A percentile compares a stretch with the other conserved stretches of the same genome.
These are phyloP conservation scores for Albula glossodonta DNA, from an alignment of 2,113 vertebrate genomes.

Conservation along the genomic window DNA sequence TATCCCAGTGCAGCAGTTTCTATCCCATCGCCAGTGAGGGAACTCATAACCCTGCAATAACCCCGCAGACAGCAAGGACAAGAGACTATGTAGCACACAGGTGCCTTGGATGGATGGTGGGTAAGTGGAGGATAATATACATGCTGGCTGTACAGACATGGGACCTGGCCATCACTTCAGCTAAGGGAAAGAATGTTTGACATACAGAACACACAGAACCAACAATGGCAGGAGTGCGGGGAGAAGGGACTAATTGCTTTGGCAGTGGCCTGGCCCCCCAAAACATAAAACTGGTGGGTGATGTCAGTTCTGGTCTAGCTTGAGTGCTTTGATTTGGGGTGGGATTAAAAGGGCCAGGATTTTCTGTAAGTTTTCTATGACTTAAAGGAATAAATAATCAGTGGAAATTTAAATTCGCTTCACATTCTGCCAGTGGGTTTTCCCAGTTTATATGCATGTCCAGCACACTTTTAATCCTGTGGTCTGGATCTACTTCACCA, in stretches of 20 bases:
- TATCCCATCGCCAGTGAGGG: not conserved
- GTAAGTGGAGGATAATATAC: not conserved
- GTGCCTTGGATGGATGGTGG: not conserved
- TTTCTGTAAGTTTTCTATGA: too few species aligned
- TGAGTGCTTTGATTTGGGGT: too few species aligned
- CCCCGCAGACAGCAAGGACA: not conserved
- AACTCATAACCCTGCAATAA: not conserved
- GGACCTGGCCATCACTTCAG: not conserved
- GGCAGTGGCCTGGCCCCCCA: not conserved
- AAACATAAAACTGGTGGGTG: not conserved
- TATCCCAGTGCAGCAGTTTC: not conserved
- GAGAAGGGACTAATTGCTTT: not conserved
- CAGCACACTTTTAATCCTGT: not conserved
- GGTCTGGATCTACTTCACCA: not conserved
- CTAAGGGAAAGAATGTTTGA: too few species aligned
- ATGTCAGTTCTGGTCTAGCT: not conserved
- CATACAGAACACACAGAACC: too few species aligned
- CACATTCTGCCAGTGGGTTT: not conserved
- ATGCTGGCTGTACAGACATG: not conserved
- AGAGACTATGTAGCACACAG: not conserved
- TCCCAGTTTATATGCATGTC: not conserved
- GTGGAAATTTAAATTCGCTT: not conserved
- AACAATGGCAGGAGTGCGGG: not conserved
- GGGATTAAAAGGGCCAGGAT: too few species aligned
- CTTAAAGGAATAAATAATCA: not conserved